Conservation (phyloP, 1,140 invertebrate genomes). For the Chironomus tepperi region DNA sequence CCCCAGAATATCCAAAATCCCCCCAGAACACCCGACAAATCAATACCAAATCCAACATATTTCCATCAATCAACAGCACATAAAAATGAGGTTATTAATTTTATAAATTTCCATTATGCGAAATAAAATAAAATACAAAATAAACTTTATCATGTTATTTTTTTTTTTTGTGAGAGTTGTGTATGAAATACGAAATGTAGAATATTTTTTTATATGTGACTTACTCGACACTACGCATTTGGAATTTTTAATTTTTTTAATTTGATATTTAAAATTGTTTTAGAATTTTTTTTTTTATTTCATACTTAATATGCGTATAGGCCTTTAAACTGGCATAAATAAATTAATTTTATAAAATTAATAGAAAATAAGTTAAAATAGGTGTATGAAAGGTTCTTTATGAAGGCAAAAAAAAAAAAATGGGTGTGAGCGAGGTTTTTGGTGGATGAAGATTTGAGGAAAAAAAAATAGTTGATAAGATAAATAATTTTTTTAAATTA, state of each 20-base stretch:
- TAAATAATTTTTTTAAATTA: too few species aligned
- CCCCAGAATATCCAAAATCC: too few species aligned
- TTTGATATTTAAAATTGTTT: constrained; percentile 3
- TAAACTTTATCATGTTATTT: background rate
- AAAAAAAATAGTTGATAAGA: too few species aligned
- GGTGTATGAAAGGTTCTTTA: too few species aligned
- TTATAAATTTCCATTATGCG: background rate
- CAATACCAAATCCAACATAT: too few species aligned
- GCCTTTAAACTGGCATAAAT: constrained; percentile 1
- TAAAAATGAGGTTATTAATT: constrained; percentile 3
- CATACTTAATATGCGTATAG: background rate
- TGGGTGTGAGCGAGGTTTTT: too few species aligned
- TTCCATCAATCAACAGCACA: too few species aligned
- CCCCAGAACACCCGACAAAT: too few species aligned
- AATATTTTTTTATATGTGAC: too few species aligned
- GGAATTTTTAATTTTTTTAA: constrained; percentile 1
- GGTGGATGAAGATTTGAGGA: too few species aligned
- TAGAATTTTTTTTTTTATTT: constrained; percentile 9
- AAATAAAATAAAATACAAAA: constrained; percentile 8
- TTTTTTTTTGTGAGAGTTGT: background rate
- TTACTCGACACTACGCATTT: background rate
- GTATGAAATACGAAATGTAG: background rate
- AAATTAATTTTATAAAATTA: background rate
- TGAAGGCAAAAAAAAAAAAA: too few species aligned
- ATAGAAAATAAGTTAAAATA: too few species aligned